A percentile compares a stretch with the other conserved stretches of the same genome.
Conservation (phyloP, 2,888 invertebrate species). For the Perdita meconis region DNA sequence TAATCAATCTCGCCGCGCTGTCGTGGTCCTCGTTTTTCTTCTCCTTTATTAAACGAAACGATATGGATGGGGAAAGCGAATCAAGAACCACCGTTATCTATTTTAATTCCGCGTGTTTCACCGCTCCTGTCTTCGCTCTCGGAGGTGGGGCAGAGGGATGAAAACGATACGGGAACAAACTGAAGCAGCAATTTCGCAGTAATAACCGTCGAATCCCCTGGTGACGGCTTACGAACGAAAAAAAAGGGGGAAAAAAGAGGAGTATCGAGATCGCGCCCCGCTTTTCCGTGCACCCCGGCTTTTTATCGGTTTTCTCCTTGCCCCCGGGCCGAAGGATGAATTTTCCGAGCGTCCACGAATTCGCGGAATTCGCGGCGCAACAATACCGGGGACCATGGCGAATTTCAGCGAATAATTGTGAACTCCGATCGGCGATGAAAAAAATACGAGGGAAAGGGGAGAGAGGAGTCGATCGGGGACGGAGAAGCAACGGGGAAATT, state of each 20-base stretch:
- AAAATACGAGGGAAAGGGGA: background rate
- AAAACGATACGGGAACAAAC: constrained; percentile 20
- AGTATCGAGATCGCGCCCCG: constrained; percentile 25
- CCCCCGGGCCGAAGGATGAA: background rate
- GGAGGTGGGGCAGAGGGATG: no score
- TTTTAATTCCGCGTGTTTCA: constrained; percentile 8
- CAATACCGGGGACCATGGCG: background rate
- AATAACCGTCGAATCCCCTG: constrained; percentile 29
- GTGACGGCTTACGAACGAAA: constrained; percentile 18
- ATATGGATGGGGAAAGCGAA: background rate
- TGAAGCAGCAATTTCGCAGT: constrained; percentile 21
- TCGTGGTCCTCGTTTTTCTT: background rate
- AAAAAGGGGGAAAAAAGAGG: constrained; percentile 18
- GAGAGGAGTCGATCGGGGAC: background rate
- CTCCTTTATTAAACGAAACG: constrained; percentile 20
- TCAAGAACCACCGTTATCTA: background rate
- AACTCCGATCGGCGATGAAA: background rate
- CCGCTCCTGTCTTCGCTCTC: no score
- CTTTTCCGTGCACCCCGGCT: constrained; percentile 4
- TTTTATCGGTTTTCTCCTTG: constrained; percentile 21
- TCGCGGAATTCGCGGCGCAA: background rate
- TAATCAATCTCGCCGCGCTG: constrained; percentile 30
- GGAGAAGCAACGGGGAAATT: constrained; percentile 8
- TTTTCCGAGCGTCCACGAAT: constrained; percentile 5
- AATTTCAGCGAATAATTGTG: background rate